A percentile compares a stretch with the other conserved stretches of the same genome.
These are phyloP conservation scores for Steatocranus sp. DNA, from an alignment of 2,797 vertebrate genomes.

Conservation along the genomic window DNA sequence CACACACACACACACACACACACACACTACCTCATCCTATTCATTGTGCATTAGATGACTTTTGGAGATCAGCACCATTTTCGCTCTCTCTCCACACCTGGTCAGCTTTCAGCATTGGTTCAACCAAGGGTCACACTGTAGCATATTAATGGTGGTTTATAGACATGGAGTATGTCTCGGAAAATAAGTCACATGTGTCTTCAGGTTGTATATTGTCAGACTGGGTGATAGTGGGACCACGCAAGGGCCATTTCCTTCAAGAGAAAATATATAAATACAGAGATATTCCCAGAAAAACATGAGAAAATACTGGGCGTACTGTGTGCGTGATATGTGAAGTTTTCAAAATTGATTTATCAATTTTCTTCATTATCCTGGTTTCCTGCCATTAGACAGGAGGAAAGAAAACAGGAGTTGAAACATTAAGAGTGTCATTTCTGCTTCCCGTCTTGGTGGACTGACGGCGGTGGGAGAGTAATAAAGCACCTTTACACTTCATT, in stretches of 20 bases:
- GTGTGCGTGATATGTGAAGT: neutral
- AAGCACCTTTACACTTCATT: conserved; percentile 66
- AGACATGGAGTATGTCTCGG: neutral
- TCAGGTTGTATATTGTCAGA: neutral
- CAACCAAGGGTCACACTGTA: conserved; percentile 13
- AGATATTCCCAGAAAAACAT: neutral
- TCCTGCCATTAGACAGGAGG: conserved; percentile 28
- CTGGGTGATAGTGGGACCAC: neutral
- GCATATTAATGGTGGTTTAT: conserved; percentile 11
- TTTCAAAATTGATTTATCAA: conserved; percentile 17
- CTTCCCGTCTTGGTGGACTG: conserved; percentile 43
- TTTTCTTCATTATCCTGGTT: conserved; percentile 30
- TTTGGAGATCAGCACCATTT: conserved; percentile 32
- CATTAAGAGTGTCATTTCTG: conserved; percentile 47
- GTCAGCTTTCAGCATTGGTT: conserved; percentile 38
- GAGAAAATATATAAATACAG: neutral
- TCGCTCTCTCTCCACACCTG: conserved; percentile 39
- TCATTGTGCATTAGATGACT: conserved; percentile 26
- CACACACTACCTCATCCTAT: neutral
- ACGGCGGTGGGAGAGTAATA: conserved; percentile 55
- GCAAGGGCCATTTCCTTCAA: neutral
- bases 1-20: neutral
- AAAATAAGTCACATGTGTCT: neutral
- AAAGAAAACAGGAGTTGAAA: conserved; percentile 36
- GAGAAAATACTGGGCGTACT: neutral